Evolutionary conservation across 2,888 invertebrate species (phyloP), one percentile per base, ranked within the genome.

Genomic region (Eupithecia insigniata): DNA sequence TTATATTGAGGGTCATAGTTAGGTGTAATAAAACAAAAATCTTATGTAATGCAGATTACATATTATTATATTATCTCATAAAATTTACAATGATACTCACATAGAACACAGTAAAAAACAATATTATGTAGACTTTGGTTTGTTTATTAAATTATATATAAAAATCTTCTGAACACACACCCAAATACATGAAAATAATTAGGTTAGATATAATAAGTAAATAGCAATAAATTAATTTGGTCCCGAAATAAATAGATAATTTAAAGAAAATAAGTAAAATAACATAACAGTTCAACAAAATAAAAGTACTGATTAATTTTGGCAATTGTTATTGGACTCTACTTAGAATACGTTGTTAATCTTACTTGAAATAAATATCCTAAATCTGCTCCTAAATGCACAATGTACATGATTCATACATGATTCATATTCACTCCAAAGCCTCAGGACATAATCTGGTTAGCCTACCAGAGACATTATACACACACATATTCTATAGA

Each of bases 211-310:
- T n/a, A n/a, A n/a, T n/a, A n/a, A n/a, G n/a, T n/a, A n/a, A n/a
- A n/a, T n/a, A 85, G 89, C 89, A 93, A 94, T 93, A 94, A 94
- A 93, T 92, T 92, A 92, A 92, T 94, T 94, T 95, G 92, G 92
- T 94, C 94, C 93, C 94, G 88, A 93, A 93, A 94, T 93, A 93
- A 93, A 93, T 93, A 91, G 90, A 92, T 90, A 91, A 90, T 90
- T 89, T 91, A 91, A 91, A 83, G 85, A 87, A 90, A 89, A 87
- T n/a, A 84, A 85, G 36, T 85, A 85, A 74, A 90, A 86, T 87
- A 62, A 62, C 32, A 6, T 61, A 62, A 89, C 91, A 91, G 87
- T 55, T 55, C 89, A 92, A 92, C 89, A 91, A 89, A 91, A 89
- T 85, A 89, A 89, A 91, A 92, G 88, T 91, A 92, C 90, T 92